A percentile compares a stretch with the other conserved stretches of the same genome.
Evolutionary conservation across 2,888 invertebrate species (phyloP).

Genomic region (Orthonychiurus folsomi): DNA sequence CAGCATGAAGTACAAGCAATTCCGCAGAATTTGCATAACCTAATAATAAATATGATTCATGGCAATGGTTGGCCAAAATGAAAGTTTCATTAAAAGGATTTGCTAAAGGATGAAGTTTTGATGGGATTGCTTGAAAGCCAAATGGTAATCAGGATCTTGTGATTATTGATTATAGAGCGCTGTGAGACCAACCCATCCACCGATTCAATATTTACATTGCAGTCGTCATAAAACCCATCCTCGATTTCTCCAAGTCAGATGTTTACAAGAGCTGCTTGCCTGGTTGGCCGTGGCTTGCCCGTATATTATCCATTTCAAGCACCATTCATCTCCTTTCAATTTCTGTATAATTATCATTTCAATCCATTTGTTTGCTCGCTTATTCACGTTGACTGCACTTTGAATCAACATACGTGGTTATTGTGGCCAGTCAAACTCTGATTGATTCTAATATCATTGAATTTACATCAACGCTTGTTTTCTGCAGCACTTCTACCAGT

Average conservation of each 20-base stretch:
- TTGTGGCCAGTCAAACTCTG: too few relatives aligned
- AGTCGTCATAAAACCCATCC: background rate
- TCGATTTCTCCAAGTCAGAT: constrained; percentile 1
- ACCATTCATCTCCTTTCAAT: background rate
- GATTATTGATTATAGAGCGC: background rate
- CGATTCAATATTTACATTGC: background rate
- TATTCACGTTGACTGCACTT: too few relatives aligned
- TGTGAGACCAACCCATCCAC: background rate
- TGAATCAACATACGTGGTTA: too few relatives aligned
- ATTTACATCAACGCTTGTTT: too few relatives aligned
- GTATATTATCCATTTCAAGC: too few relatives aligned
- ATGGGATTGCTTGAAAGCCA: background rate
- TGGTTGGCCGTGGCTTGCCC: too few relatives aligned
- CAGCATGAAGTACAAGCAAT: background rate
- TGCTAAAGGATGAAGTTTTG: background rate
- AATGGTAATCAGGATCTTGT: background rate
- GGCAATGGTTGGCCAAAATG: background rate
- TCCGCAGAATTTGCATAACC: background rate
- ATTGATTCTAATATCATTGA: too few relatives aligned
- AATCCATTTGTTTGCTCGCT: too few relatives aligned
- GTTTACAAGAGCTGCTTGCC: too few relatives aligned
- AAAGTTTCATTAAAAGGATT: background rate
- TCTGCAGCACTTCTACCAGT: too few relatives aligned
- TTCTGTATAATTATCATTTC: background rate
- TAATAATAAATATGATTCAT: constrained; percentile 1